Evolutionary conservation across 1,140 invertebrate genomes (phyloP), one percentile per base, ranked within the genome.

Genomic region (Lerema accius): DNA sequence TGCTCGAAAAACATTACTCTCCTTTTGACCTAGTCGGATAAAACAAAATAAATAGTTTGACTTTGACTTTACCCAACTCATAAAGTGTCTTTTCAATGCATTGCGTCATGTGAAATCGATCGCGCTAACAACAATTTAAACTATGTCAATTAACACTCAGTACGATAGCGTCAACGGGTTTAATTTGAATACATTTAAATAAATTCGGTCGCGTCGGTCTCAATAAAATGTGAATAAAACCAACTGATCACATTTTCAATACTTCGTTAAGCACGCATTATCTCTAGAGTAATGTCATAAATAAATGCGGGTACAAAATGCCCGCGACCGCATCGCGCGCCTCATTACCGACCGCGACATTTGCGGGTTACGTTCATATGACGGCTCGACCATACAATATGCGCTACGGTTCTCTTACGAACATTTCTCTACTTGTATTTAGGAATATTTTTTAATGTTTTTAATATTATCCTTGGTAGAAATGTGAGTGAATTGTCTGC

Each of bases 261-360:
- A 56, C 53, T 45, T 56, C 53, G 53, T 56, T 56, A 56, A 45
- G 53, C 53, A 19, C 40, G 53, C 53, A 56, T 56, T 56, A 56
- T 56, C 40, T 56, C 40, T 56, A 17, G 9, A 56, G 53, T 56
- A 32, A 56, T 32, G 53, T 56, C 53, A 56, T 56, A 56, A 32
- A 56, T 56, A 32, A 56, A 42, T 28, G 40, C 19, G 40, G 40
- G 39, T 9, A 26, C 51, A 43, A 40, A 53, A 40, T 40, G 51
- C 37, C 50, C 37, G 50, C 50, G 50, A 42, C 50, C 50, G 19
- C 50, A 55, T 16, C 26, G 50, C 49, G 35, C 50, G 50, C 37
- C 37, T 55, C 50, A 55, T 55, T 55, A 55, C 50, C 50, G 37
- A 42, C 37, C 37, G 50, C 50, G 50, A 40, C 37, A 55, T 50